phyloP scores from a whole-genome alignment of 2,888 invertebrate species.

The Epirrhoe tristata region DNA sequence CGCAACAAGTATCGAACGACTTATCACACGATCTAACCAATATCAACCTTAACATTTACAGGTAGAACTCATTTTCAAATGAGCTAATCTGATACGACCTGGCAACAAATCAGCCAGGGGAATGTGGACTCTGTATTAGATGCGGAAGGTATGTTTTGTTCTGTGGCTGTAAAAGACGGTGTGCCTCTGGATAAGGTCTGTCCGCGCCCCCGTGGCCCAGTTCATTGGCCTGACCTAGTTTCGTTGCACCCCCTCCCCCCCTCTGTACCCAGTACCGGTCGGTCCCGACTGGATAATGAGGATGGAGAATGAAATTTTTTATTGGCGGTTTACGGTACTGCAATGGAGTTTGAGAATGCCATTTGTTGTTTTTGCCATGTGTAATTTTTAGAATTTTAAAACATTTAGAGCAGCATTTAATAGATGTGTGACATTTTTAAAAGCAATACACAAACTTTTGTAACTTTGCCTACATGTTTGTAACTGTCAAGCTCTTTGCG shows the following conservation, averaged over 20 bases:
- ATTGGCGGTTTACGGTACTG: slow-evolving; percentile 45
- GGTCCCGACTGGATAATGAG: slow-evolving; percentile 48
- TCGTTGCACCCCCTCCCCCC: slow-evolving; percentile 35
- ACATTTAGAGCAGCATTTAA: too few relatives aligned
- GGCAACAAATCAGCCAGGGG: slow-evolving; percentile 9
- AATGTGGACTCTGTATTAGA: slow-evolving; percentile 17
- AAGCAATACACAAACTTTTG: too few relatives aligned
- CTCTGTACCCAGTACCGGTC: slow-evolving; percentile 30
- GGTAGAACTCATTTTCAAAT: slow-evolving; percentile 30
- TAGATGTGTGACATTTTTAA: too few relatives aligned
- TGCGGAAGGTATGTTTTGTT: slow-evolving; percentile 32
- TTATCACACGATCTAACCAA: slow-evolving; percentile 26
- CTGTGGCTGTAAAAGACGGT: slow-evolving; percentile 32
- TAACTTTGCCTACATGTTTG: too few relatives aligned
- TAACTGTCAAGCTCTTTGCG: too few relatives aligned
- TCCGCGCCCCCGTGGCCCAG: slow-evolving; percentile 56
- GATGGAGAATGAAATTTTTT: slow-evolving; percentile 46
- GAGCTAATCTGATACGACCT: slow-evolving; percentile 12
- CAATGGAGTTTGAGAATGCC: slow-evolving; percentile 40
- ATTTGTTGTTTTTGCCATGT: slow-evolving; percentile 20
- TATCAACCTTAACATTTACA: slow-evolving; percentile 32
- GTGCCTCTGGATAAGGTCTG: slow-evolving; percentile 40
- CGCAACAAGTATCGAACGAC: slow-evolving; percentile 45
- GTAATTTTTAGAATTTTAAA: slow-evolving; percentile 24
- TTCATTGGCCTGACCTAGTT: slow-evolving; percentile 66